These are phyloP conservation scores for Naja naja DNA, from an alignment of 2,113 vertebrate genomes.

Conservation along the genomic window DNA sequence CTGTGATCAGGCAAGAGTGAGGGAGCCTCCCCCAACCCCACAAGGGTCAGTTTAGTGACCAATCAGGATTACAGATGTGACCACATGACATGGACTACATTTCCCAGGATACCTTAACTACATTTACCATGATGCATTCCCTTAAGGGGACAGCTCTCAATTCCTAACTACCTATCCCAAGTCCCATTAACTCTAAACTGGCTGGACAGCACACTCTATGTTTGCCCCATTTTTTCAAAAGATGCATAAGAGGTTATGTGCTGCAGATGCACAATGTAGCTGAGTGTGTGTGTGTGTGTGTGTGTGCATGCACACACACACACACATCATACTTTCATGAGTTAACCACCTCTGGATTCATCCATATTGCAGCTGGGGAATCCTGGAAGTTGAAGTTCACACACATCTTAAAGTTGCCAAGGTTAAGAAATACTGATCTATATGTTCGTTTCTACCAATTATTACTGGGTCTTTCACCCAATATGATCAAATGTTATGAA, in stretches of 20 bases:
- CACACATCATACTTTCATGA: background rate
- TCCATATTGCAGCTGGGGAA: background rate
- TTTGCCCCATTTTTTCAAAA: background rate
- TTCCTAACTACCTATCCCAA: no score
- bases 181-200: no score
- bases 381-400: background rate
- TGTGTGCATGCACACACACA: no score
- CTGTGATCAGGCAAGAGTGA: no score
- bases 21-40: no score
- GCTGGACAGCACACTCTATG: no score
- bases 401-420: background rate
- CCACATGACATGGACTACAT: no score
- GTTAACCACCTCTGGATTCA: background rate
- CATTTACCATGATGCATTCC: no score
- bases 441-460: background rate
- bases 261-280: background rate
- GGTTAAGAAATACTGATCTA: background rate
- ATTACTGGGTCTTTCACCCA: background rate
- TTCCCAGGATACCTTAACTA: no score
- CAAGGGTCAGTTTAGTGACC: no score
- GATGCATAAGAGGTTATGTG: background rate
- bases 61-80: no score
- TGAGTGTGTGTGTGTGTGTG: background rate
- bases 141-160: no score
- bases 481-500: background rate